phyloP scores from a whole-genome alignment of 2,113 vertebrate genomes.

The Triplophysa dalaica region DNA sequence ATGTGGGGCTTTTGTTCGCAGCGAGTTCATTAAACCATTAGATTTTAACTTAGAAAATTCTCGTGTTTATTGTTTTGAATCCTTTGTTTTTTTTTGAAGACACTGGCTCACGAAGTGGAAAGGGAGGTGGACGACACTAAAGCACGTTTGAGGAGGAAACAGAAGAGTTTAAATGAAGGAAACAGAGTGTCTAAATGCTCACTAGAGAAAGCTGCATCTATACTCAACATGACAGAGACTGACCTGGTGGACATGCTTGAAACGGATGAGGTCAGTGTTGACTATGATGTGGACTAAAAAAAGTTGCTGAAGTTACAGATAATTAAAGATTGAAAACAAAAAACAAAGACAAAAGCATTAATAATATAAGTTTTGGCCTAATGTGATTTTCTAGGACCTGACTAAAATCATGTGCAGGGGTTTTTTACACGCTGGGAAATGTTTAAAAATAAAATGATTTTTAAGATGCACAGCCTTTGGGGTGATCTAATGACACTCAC shows the following conservation, averaged over 20 bases:
- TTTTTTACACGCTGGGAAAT: not conserved
- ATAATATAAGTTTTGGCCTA: not conserved
- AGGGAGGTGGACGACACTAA: slow-evolving; percentile 76
- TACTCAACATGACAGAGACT: slow-evolving; percentile 86
- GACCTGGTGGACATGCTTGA: slow-evolving; percentile 87
- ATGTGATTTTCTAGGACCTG: not conserved
- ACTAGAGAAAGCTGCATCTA: slow-evolving; percentile 85
- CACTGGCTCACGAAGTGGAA: slow-evolving; percentile 80
- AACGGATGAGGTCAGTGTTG: slow-evolving; percentile 77
- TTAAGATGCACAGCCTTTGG: slow-evolving; percentile 11
- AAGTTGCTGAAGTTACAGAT: not conserved
- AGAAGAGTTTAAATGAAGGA: slow-evolving; percentile 57
- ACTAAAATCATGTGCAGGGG: not conserved
- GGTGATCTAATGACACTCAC: not conserved
- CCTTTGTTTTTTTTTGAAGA: slow-evolving; percentile 71
- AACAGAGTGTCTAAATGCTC: slow-evolving; percentile 75
- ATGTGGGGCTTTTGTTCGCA: not conserved
- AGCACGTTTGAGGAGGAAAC: slow-evolving; percentile 76
- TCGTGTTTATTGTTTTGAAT: slow-evolving; percentile 45
- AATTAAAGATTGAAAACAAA: not conserved
- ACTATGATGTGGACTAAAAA: not conserved
- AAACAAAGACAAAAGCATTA: too few species aligned
- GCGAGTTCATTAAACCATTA: not conserved
- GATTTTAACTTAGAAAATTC: slow-evolving; percentile 49
- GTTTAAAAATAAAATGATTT: not conserved